Evolutionary conservation across 2,797 vertebrate species (phyloP).

Genomic region (Gadopsis bispinosus): DNA sequence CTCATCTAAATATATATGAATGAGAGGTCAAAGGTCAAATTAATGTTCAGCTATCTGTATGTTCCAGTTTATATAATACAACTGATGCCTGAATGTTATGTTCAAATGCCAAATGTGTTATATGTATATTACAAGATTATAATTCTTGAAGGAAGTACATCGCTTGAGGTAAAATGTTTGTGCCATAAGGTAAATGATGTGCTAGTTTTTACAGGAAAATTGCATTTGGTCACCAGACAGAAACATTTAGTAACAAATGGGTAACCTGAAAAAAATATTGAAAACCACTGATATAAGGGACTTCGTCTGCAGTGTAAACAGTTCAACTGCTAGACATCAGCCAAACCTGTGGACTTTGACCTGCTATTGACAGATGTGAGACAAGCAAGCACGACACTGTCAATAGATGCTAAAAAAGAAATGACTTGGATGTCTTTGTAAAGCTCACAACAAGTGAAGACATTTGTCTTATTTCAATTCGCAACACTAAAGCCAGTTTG

Average conservation of each 20-base stretch:
- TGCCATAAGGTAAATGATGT: too few species aligned
- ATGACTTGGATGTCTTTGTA: not conserved
- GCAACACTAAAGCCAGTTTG: not conserved
- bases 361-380: not conserved
- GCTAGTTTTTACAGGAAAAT: not conserved
- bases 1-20: not conserved
- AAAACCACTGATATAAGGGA: too few species aligned
- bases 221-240: not conserved
- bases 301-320: too few species aligned
- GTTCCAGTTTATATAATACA: not conserved
- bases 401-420: not conserved
- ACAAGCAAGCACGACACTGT: not conserved
- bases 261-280: too few species aligned
- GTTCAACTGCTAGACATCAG: too few species aligned
- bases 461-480: too few species aligned
- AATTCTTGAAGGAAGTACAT: too few species aligned
- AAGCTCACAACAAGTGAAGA: not conserved
- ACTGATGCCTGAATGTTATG: not conserved
- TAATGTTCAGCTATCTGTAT: not conserved
- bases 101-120: not conserved
- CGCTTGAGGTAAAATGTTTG: too few species aligned
- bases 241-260: not conserved
- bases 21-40: not conserved
- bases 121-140: not conserved
- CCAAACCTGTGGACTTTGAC: not conserved